phyloP scores from a whole-genome alignment of 2,888 invertebrate species.

The Bhutanitis thaidina region DNA sequence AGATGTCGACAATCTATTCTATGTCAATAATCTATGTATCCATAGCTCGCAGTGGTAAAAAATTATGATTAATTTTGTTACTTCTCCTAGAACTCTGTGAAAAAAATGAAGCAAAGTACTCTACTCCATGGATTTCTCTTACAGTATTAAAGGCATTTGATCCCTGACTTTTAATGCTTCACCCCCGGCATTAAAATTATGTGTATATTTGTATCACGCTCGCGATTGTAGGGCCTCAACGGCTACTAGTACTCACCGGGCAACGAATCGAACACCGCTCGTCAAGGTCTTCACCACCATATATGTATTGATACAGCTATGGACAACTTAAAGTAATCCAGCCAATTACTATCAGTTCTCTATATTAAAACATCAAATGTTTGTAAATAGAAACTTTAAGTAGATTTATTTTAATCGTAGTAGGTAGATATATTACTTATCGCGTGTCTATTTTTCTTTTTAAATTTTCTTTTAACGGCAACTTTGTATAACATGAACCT shows the following conservation, averaged over 20 bases:
- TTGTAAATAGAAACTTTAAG: too few species aligned
- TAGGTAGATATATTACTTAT: too few species aligned
- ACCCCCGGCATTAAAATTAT: slow-evolving; percentile 79
- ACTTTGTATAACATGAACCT: too few species aligned
- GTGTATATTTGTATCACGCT: slow-evolving; percentile 79
- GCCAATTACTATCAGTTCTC: too few species aligned
- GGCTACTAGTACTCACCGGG: slow-evolving; percentile 33
- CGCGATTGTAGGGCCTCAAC: slow-evolving; percentile 76
- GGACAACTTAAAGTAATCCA: not conserved
- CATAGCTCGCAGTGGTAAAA: too few species aligned
- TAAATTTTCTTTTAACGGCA: too few species aligned
- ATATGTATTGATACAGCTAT: slow-evolving; percentile 28
- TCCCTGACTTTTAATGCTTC: slow-evolving; percentile 81
- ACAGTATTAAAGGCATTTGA: slow-evolving; percentile 76
- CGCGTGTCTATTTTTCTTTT: too few species aligned
- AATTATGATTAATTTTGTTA: not conserved
- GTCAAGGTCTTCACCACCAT: slow-evolving; percentile 63
- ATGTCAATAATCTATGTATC: too few species aligned
- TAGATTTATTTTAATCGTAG: too few species aligned
- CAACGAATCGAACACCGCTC: slow-evolving; percentile 60
- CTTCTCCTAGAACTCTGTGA: too few species aligned
- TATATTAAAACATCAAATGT: too few species aligned
- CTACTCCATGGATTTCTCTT: slow-evolving; percentile 31
- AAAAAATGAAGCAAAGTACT: slow-evolving; percentile 9
- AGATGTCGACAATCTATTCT: too few species aligned